These are phyloP conservation scores for Corvus hawaiiensis DNA, from an alignment of 2,113 vertebrate genomes.

Conservation along the genomic window DNA sequence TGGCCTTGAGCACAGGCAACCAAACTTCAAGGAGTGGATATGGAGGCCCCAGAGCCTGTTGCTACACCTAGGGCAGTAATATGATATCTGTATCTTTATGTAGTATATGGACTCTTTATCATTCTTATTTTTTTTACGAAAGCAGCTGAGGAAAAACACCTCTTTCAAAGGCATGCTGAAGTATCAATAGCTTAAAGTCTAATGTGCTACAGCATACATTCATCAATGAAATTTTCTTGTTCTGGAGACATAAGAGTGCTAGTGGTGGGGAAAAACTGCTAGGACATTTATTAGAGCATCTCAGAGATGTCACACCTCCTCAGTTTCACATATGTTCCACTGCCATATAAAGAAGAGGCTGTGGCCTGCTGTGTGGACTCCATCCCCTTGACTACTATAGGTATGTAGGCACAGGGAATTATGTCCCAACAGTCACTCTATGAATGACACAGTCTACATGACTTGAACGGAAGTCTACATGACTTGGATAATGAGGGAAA, in stretches of 20 bases:
- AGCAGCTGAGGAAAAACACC: background rate
- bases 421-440: background rate
- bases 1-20: background rate
- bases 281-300: background rate
- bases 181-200: background rate
- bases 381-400: background rate
- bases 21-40: fast-evolving
- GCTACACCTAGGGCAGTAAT: background rate
- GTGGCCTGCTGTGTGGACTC: background rate
- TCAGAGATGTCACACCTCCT: background rate
- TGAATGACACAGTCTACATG: background rate
- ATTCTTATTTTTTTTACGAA: background rate
- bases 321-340: background rate
- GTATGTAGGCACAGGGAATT: background rate
- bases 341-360: background rate
- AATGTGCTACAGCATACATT: background rate
- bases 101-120: background rate
- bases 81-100: background rate
- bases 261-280: background rate
- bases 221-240: background rate
- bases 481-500: background rate
- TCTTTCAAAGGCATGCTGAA: background rate
- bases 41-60: background rate
- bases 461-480: background rate
- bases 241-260: background rate